Evolutionary conservation across 2,113 vertebrate species (phyloP), one percentile per base, ranked within the genome.

Genomic region (Siniperca knerii): DNA sequence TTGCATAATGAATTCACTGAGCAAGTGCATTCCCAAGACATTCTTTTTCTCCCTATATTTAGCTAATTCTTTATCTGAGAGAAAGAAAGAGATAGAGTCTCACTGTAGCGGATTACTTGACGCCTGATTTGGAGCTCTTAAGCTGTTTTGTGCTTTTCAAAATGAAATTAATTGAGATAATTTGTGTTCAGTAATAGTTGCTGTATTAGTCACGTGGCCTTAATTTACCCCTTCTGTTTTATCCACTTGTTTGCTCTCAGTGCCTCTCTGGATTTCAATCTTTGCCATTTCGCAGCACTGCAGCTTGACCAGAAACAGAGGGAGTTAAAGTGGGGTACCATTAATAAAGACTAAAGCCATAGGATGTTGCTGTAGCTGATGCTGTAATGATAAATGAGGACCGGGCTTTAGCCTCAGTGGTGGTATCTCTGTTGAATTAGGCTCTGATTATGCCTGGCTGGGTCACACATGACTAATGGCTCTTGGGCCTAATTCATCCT

Each of bases 341-440:
- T 92, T 89, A 92, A 94, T 93, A 90, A 90, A 84, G 57, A 83
- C 65, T 13, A 48, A 86, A 90, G 84, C 82, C 84, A 79, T 55
- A 72, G 90, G 68, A 87, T 60, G 13, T 37, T 42, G 78, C 79
- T 81, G 76, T 44, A 65, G 85, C 85, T 74, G 88, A 92, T 87
- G 88, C 58, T 57, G 77, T 74, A 60, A 79, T 94, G 94, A 92
- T 93, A 93, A 93, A 94, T 93, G 91, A 88, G 75, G 55, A 61
- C 52, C 11, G 48, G 58, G 79, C 79, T 81, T 68, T 71, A 81
- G 83, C 76, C 92, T 91, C 85, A 61, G 86, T 67, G 87, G 84
- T 88, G 92, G 87, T 88, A 91, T 94, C 92, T 92, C 81, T 90
- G 86, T 88, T 87, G 92, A 93, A 93, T 93, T 89, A 91, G 92